phyloP scores from a whole-genome alignment of 2,888 invertebrate genomes.

The Willowsia nigromaculata region DNA sequence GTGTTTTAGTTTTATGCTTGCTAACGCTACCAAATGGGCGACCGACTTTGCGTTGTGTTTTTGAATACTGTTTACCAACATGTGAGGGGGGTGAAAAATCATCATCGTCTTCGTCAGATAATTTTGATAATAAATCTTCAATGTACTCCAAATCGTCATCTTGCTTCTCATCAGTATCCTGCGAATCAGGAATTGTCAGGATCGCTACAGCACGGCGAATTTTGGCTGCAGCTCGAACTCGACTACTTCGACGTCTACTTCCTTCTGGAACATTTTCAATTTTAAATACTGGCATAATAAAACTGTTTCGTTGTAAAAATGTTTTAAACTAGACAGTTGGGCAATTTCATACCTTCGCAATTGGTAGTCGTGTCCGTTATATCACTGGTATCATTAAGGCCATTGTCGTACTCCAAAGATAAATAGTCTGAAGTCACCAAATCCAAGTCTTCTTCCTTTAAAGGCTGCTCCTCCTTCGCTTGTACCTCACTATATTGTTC shows the following conservation, averaged over 20 bases:
- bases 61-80: neutral
- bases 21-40: neutral
- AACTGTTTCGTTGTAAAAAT: too few relatives aligned
- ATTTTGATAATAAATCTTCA: neutral
- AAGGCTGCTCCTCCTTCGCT: neutral
- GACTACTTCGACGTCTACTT: too few relatives aligned
- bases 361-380: too few relatives aligned
- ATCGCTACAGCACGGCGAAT: slow-evolving; percentile 13
- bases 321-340: too few relatives aligned
- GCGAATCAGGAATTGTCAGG: slow-evolving; percentile 16
- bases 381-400: neutral
- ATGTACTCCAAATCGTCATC: slow-evolving; percentile 27
- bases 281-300: too few relatives aligned
- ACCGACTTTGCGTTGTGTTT: neutral
- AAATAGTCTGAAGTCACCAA: neutral
- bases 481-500: slow-evolving; percentile 18
- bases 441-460: neutral
- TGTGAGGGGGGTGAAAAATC: neutral
- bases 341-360: too few relatives aligned
- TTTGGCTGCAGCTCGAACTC: neutral
- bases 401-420: neutral
- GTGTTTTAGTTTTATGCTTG: neutral
- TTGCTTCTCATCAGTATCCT: neutral
- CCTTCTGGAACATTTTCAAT: too few relatives aligned
- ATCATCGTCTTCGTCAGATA: neutral